Percentiles rank a stretch among this genome's conserved stretches.
Evolutionary conservation across 2,797 vertebrate species (phyloP).

Genomic region (Hafferia zeledoni): DNA sequence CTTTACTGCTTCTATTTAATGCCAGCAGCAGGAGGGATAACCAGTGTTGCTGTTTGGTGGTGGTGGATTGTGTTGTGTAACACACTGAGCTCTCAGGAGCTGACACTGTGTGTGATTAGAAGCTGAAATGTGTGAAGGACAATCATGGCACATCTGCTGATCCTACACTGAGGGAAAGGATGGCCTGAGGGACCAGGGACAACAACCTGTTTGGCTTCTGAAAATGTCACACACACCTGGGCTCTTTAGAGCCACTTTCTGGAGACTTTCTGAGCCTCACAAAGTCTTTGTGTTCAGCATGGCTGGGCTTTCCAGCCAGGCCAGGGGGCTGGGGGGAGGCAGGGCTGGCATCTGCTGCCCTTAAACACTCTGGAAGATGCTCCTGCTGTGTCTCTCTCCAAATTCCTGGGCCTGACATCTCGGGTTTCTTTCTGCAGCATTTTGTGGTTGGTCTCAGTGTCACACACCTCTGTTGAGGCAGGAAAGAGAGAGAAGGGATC

Average conservation of each 20-base stretch:
- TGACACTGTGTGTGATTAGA: not conserved
- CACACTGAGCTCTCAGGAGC: not conserved
- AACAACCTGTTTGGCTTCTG: not conserved
- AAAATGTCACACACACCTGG: not conserved
- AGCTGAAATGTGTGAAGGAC: not conserved
- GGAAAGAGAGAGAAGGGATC: not conserved
- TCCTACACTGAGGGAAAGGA: not conserved
- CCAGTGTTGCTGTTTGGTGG: not conserved
- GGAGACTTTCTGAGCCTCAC: not conserved
- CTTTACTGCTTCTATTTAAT: not conserved
- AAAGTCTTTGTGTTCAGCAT: not conserved
- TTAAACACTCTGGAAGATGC: slow-evolving; percentile 1
- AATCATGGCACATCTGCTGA: not conserved
- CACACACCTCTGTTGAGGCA: not conserved
- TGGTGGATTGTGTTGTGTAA: not conserved
- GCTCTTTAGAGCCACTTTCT: not conserved
- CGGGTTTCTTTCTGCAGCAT: not conserved
- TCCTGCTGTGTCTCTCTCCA: slow-evolving; percentile 3
- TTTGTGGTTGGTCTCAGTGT: not conserved
- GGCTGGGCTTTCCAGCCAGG: not conserved
- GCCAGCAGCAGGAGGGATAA: not conserved
- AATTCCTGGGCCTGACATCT: not conserved
- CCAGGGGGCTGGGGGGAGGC: slow-evolving; percentile 16
- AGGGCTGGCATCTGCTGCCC: slow-evolving; percentile 23
- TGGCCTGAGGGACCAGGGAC: not conserved